Evolutionary conservation across 2,888 invertebrate genomes (phyloP).

Genomic region (Nasonia oneida): DNA sequence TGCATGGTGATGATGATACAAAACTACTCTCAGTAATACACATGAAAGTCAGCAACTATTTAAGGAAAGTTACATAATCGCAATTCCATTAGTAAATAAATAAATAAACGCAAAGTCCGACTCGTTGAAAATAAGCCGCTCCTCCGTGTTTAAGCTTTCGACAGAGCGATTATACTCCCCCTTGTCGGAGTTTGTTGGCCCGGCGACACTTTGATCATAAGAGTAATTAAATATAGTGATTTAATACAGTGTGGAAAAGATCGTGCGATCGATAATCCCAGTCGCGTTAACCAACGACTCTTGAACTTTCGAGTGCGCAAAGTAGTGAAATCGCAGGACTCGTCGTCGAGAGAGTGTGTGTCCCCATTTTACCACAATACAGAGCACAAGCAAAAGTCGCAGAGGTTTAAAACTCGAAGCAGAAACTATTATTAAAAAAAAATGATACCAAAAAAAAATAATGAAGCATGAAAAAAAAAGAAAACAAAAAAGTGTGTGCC

Average conservation of each 20-base stretch:
- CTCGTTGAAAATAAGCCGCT: conserved; percentile 57
- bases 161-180: background rate
- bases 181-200: conserved; percentile 43
- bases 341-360: background rate
- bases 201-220: conserved; percentile 41
- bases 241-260: background rate
- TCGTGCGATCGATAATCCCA: conserved; percentile 11
- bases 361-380: conserved; percentile 14
- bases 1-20: conserved; percentile 55
- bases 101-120: conserved; percentile 46
- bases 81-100: conserved; percentile 58
- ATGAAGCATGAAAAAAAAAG: conserved; percentile 42
- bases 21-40: conserved; percentile 55
- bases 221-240: background rate
- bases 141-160: conserved; percentile 24
- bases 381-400: conserved; percentile 19
- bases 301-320: conserved; percentile 10
- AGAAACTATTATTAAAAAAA: conserved; percentile 34
- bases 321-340: background rate
- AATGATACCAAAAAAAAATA: conserved; percentile 26
- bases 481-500: conserved; percentile 58
- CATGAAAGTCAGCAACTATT: conserved; percentile 59
- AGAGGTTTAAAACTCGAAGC: conserved; percentile 29
- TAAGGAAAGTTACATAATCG: conserved; percentile 50
- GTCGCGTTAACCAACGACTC: conserved; percentile 12